These are phyloP conservation scores for Empidonax alnorum DNA, from an alignment of 2,113 vertebrate species.

Conservation along the genomic window DNA sequence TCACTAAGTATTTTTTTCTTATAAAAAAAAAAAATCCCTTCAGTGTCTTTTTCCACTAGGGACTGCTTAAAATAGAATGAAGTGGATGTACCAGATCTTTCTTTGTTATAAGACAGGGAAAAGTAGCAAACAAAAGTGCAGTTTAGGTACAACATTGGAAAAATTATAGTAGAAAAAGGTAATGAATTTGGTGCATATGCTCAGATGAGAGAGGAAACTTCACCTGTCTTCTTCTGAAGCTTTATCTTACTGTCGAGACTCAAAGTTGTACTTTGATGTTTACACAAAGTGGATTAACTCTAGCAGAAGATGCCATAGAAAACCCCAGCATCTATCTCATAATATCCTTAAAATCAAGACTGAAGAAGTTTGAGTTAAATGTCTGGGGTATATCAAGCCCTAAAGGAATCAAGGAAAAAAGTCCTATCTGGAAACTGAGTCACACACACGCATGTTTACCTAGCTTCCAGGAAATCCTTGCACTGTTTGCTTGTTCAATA, in stretches of 20 bases:
- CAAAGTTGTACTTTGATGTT: background rate
- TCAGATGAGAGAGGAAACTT: background rate
- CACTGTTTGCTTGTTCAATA: background rate
- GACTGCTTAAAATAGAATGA: background rate
- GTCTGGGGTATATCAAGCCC: background rate
- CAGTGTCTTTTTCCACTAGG: background rate
- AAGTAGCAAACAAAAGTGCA: background rate
- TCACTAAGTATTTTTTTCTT: background rate
- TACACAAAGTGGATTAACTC: background rate
- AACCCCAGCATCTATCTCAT: rapidly evolving
- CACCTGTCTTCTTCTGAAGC: background rate
- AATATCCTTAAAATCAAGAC: background rate
- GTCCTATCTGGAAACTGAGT: background rate
- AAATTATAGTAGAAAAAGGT: background rate
- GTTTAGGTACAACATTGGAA: background rate
- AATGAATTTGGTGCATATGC: background rate
- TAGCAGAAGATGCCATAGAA: background rate
- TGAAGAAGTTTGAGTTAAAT: background rate
- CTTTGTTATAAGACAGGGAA: background rate
- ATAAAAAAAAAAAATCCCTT: background rate
- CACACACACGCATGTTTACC: background rate
- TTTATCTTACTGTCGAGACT: background rate
- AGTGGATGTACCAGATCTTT: background rate
- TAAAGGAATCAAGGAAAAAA: background rate
- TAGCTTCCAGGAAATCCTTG: background rate